A percentile compares a stretch with the other conserved stretches of the same genome.
These are phyloP conservation scores for Argyra leucocephala DNA, from an alignment of 2,888 invertebrate species.

Conservation along the genomic window DNA sequence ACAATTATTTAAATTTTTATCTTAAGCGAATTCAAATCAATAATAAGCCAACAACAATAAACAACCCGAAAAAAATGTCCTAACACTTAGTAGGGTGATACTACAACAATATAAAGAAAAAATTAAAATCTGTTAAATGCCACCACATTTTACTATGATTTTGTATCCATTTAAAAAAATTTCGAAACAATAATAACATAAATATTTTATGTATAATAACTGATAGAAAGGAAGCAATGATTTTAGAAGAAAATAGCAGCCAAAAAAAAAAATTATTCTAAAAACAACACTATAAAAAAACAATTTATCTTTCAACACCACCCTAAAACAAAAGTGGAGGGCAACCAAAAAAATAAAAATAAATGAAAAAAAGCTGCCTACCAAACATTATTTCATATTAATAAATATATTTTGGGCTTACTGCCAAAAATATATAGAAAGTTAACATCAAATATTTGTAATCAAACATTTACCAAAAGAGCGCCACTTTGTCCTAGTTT, in stretches of 20 bases:
- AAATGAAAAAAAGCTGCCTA: not conserved
- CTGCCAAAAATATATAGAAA: not conserved
- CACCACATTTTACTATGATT: not conserved
- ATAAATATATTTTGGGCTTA: not conserved
- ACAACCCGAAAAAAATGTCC: no score
- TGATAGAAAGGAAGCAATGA: not conserved
- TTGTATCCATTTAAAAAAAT: no score
- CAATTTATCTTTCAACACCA: not conserved
- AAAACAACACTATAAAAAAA: not conserved
- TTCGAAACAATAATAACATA: not conserved
- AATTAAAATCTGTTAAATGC: not conserved
- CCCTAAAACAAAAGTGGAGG: no score
- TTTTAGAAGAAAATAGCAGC: not conserved
- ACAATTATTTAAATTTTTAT: conserved; percentile 2
- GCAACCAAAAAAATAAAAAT: not conserved
- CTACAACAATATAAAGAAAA: not conserved
- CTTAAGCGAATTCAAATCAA: not conserved
- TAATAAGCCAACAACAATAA: not conserved
- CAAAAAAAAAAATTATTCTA: not conserved
- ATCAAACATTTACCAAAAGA: no score
- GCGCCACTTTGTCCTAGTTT: no score
- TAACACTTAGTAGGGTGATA: no score
- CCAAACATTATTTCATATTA: not conserved
- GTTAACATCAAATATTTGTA: no score
- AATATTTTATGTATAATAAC: not conserved